A percentile compares a stretch with the other conserved stretches of the same genome.
phyloP scores from a whole-genome alignment of 2,797 vertebrate genomes.

The Chrosomus eos region DNA sequence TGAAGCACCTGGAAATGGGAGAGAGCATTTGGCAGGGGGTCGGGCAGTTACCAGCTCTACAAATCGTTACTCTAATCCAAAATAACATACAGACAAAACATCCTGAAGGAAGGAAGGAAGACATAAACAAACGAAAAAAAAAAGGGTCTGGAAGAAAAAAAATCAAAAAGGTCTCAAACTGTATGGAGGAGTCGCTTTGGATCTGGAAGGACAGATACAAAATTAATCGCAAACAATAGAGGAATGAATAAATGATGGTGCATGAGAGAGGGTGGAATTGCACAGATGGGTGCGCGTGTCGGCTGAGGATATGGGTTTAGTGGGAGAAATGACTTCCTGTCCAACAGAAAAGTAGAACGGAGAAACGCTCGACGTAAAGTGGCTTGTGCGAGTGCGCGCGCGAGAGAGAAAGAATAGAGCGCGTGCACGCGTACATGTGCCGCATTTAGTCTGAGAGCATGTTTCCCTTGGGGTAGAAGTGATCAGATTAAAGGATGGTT shows the following conservation, averaged over 20 bases:
- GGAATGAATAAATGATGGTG: constrained; percentile 56
- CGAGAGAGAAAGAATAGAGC: constrained; percentile 28
- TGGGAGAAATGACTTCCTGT: constrained; percentile 54
- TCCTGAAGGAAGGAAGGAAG: constrained; percentile 68
- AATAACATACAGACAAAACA: constrained; percentile 59
- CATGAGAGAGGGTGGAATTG: constrained; percentile 50
- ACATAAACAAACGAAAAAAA: constrained; percentile 23
- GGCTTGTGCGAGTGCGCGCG: constrained; percentile 7
- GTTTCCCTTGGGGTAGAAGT: constrained; percentile 25
- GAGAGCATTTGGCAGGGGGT: constrained; percentile 73
- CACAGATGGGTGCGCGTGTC: constrained; percentile 46
- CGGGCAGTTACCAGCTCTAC: constrained; percentile 63
- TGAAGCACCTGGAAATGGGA: constrained; percentile 66
- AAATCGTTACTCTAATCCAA: constrained; percentile 44
- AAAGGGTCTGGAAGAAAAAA: constrained; percentile 27
- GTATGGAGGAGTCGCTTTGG: constrained; percentile 55
- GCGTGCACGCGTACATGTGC: constrained; percentile 47
- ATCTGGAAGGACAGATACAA: constrained; percentile 66
- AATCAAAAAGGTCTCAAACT: constrained; percentile 58
- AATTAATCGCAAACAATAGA: constrained; percentile 63
- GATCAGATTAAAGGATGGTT: constrained; percentile 48
- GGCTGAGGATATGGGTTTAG: constrained; percentile 51
- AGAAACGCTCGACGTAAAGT: constrained; percentile 31
- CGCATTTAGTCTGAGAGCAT: constrained; percentile 36
- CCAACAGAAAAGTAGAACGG: constrained; percentile 51